Conservation (phyloP, 2,888 invertebrate genomes). For the Melinaea menophilus region DNA sequence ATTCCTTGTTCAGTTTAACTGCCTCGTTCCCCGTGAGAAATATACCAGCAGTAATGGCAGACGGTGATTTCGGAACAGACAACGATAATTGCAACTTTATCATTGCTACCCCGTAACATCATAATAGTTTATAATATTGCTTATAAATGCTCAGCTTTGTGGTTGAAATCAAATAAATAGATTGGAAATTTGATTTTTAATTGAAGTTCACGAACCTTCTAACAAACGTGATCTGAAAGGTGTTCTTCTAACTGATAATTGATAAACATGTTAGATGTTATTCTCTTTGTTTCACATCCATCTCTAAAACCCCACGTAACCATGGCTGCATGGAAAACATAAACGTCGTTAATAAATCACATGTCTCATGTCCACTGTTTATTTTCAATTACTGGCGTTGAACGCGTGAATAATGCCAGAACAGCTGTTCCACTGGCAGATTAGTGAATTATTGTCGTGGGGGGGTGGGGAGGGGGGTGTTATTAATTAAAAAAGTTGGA, state of each 20-base stretch:
- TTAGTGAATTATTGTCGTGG: slow-evolving; percentile 51
- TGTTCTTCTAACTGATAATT: slow-evolving; percentile 28
- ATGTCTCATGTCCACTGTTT: slow-evolving; percentile 54
- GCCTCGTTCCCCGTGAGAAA: slow-evolving; percentile 62
- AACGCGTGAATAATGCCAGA: slow-evolving; percentile 44
- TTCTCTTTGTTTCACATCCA: not conserved
- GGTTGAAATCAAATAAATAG: no score
- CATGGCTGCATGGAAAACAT: slow-evolving; percentile 24
- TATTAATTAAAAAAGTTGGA: slow-evolving; percentile 45
- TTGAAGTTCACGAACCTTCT: no score
- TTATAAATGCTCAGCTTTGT: no score
- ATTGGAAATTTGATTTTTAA: no score
- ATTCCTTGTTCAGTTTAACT: slow-evolving; percentile 33
- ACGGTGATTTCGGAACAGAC: slow-evolving; percentile 50
- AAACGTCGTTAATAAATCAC: slow-evolving; percentile 50
- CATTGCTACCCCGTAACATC: slow-evolving; percentile 24
- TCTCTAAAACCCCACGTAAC: slow-evolving; percentile 9
- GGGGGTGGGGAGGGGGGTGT: slow-evolving; percentile 33
- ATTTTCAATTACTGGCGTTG: slow-evolving; percentile 61
- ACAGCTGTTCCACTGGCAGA: slow-evolving; percentile 49
- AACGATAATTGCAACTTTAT: slow-evolving; percentile 55
- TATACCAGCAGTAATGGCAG: slow-evolving; percentile 45
- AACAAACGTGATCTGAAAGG: no score
- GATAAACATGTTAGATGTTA: not conserved
- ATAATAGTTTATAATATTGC: no score